phyloP scores from a whole-genome alignment of 2,797 vertebrate species.

The Acanthornis magna region DNA sequence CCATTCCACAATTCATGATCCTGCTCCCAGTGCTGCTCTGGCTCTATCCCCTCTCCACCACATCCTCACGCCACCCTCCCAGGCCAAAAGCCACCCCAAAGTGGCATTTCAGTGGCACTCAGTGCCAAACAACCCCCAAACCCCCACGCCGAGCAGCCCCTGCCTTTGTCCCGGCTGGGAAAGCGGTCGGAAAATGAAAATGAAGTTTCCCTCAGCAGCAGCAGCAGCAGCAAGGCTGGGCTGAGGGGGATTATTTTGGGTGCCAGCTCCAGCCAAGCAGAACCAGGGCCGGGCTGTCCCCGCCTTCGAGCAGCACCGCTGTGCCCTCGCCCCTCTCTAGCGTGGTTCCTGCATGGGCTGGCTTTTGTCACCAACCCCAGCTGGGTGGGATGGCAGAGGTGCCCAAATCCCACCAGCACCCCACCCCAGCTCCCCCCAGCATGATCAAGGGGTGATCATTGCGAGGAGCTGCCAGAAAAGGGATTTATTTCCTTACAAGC shows the following conservation, averaged over 20 bases:
- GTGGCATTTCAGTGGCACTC: fast-evolving
- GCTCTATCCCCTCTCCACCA: not conserved
- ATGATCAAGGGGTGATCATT: fast-evolving
- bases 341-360: constrained; percentile 20
- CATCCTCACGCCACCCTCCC: fast-evolving
- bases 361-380: not conserved
- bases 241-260: constrained; percentile 32
- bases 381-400: not conserved
- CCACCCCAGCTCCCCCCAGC: fast-evolving
- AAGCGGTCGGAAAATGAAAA: constrained; percentile 21
- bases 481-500: not conserved
- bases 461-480: not conserved
- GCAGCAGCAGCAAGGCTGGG: not conserved
- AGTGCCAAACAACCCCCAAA: not conserved
- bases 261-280: constrained; percentile 41
- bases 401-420: not conserved
- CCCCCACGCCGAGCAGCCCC: not conserved
- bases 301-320: not conserved
- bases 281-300: constrained; percentile 38
- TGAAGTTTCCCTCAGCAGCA: not conserved
- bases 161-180: not conserved
- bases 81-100: not conserved
- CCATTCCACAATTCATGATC: fast-evolving
- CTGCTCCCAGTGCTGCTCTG: fast-evolving
- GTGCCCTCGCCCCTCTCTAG: not conserved